Conservation (phyloP, 2,888 invertebrate species). For the Synergus gifuensis region DNA sequence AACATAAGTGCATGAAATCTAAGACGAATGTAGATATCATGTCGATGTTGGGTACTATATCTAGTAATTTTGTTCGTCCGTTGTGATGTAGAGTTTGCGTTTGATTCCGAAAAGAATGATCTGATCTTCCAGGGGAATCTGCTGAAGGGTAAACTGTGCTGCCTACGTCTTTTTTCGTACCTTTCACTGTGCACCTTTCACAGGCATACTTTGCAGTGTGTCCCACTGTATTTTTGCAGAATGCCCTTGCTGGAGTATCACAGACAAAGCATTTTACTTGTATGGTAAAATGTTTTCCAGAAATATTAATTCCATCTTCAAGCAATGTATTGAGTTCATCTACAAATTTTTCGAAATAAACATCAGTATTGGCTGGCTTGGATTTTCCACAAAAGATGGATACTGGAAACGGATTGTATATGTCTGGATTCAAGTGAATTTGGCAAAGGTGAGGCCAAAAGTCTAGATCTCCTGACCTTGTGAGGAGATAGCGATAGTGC, state of each 20-base stretch:
- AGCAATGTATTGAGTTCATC: neutral
- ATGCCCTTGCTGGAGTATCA: too few species aligned
- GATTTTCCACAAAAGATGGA: neutral
- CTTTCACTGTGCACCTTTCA: neutral
- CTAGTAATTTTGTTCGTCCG: neutral
- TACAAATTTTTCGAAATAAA: neutral
- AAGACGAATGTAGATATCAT: neutral
- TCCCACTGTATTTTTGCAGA: too few species aligned
- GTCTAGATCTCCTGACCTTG: neutral
- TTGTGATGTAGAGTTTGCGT: neutral
- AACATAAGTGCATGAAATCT: neutral
- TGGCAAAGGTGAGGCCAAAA: constrained; percentile 32
- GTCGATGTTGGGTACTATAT: neutral
- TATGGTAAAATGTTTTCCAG: neutral
- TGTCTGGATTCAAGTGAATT: constrained; percentile 6
- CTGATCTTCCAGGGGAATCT: neutral
- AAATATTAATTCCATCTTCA: neutral
- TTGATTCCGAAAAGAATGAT: neutral
- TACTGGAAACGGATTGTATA: neutral
- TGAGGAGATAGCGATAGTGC: too few species aligned
- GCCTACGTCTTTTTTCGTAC: neutral
- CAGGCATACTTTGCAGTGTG: too few species aligned
- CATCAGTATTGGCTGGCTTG: neutral
- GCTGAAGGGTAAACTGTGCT: neutral
- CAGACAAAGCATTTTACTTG: neutral